Conservation (phyloP, 2,797 vertebrate genomes). For the Myotis myotis region DNA sequence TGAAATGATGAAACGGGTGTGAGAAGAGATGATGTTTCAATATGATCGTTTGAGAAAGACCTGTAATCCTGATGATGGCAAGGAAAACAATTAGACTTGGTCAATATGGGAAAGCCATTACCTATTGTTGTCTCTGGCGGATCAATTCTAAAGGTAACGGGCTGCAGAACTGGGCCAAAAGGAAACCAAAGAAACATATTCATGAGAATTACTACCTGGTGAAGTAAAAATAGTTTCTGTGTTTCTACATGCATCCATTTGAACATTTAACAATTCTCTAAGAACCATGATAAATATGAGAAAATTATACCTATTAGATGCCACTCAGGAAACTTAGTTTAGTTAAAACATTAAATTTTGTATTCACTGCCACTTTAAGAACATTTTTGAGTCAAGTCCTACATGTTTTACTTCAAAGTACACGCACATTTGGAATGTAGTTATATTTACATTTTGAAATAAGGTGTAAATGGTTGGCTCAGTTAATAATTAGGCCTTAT, state of each 20-base stretch:
- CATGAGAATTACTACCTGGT: conserved; percentile 15
- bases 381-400: neutral
- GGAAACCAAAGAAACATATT: conserved; percentile 73
- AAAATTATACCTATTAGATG: neutral
- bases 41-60: neutral
- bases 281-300: neutral
- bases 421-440: neutral
- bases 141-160: conserved; percentile 81
- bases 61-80: conserved; percentile 41
- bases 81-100: conserved; percentile 60
- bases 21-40: conserved; percentile 49
- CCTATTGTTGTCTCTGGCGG: conserved; percentile 79
- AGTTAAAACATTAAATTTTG: neutral
- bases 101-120: conserved; percentile 77
- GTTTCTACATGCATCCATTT: neutral
- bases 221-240: conserved; percentile 13
- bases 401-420: conserved; percentile 10
- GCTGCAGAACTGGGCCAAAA: conserved; percentile 81
- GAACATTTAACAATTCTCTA: neutral
- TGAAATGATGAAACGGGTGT: conserved; percentile 40
- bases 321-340: conserved; percentile 2
- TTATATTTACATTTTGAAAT: conserved; percentile 21
- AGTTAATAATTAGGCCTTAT: neutral
- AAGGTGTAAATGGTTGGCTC: neutral
- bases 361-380: neutral